Percentiles rank a stretch among this genome's conserved stretches.
Conservation (phyloP, 2,113 vertebrate species). For the Pluvialis apricaria region DNA sequence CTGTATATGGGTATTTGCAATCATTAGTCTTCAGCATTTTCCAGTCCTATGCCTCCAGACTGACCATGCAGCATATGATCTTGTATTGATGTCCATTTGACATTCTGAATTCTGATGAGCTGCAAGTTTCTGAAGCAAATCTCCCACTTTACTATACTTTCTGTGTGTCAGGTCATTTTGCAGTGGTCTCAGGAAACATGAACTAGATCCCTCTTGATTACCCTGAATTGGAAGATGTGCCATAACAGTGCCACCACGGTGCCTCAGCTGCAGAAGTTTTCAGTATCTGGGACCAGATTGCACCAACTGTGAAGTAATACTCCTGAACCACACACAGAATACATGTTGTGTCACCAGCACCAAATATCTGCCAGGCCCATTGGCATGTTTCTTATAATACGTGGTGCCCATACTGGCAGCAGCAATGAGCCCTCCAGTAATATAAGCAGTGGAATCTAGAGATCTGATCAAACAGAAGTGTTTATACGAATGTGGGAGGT, state of each 20-base stretch:
- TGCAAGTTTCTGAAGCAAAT: background rate
- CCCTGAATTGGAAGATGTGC: background rate
- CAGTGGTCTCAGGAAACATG: background rate
- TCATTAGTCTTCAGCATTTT: background rate
- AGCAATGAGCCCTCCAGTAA: background rate
- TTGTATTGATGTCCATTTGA: background rate
- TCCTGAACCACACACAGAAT: background rate
- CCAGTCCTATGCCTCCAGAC: background rate
- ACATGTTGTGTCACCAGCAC: background rate
- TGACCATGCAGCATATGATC: background rate
- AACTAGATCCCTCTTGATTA: background rate
- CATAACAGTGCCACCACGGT: background rate
- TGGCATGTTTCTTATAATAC: background rate
- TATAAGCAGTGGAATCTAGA: background rate
- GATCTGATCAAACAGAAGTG: background rate
- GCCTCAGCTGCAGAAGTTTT: background rate
- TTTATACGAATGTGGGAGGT: background rate
- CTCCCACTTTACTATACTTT: background rate
- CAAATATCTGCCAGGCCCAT: background rate
- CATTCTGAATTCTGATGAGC: background rate
- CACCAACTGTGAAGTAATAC: background rate
- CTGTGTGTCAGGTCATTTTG: background rate
- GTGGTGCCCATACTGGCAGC: background rate
- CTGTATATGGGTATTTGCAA: background rate
- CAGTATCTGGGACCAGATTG: background rate